Evolutionary conservation across 2,888 invertebrate genomes (phyloP).

Genomic region (Andrena marginata): DNA sequence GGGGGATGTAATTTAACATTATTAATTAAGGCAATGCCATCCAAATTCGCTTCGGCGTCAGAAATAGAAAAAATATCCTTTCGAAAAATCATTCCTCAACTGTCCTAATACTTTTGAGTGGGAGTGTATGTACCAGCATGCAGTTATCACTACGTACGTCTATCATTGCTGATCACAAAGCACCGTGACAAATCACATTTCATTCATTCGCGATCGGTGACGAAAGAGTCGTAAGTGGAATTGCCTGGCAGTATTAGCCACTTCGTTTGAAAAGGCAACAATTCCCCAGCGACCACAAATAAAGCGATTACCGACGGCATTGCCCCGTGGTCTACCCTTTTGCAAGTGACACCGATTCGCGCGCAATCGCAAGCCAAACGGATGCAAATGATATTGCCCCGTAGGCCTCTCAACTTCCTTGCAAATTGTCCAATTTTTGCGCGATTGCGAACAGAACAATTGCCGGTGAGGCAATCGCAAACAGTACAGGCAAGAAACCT

Average conservation of each 20-base stretch:
- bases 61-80: no score
- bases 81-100: no score
- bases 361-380: slow-evolving; percentile 3
- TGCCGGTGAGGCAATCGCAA: slow-evolving; percentile 8
- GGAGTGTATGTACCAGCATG: no score
- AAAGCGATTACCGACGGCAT: slow-evolving; percentile 14
- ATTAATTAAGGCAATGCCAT: no score
- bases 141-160: no score
- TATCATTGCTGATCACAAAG: no score
- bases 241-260: not conserved
- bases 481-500: not conserved
- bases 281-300: slow-evolving; percentile 8
- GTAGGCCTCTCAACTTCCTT: slow-evolving; percentile 9
- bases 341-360: slow-evolving; percentile 14
- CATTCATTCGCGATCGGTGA: not conserved
- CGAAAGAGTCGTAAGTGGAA: not conserved
- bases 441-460: slow-evolving; percentile 27
- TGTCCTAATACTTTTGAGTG: no score
- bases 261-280: not conserved
- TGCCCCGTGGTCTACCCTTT: slow-evolving; percentile 10
- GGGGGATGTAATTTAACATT: no score
- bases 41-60: no score
- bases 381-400: slow-evolving; percentile 27
- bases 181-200: not conserved
- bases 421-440: slow-evolving; percentile 32